Conservation (phyloP, 2,797 vertebrate species). For the Muscicapa comitata region DNA sequence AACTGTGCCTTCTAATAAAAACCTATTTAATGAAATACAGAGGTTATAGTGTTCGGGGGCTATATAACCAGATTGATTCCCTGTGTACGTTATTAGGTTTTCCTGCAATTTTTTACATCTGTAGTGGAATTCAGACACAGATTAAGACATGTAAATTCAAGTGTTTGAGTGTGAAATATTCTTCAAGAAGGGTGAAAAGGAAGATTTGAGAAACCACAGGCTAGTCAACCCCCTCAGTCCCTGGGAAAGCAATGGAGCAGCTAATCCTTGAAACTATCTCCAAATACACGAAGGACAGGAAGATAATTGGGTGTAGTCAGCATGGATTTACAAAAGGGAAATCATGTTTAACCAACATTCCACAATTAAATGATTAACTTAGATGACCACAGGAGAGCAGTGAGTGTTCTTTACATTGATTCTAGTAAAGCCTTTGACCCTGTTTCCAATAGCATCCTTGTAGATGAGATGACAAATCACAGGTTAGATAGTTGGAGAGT, state of each 20-base stretch:
- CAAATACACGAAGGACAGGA: background rate
- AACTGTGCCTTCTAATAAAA: background rate
- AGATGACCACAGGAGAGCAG: background rate
- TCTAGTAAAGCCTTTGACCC: background rate
- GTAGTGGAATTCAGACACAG: background rate
- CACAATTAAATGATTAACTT: background rate
- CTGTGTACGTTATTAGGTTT: background rate
- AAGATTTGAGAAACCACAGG: background rate
- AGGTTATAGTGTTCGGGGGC: background rate
- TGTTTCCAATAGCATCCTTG: background rate
- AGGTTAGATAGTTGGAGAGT: background rate
- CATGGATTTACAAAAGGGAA: background rate
- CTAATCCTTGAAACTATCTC: background rate
- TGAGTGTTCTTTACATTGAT: background rate
- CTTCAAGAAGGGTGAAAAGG: background rate
- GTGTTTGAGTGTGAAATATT: background rate
- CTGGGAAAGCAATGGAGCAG: background rate
- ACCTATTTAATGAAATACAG: conserved; percentile 9
- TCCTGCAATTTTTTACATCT: background rate
- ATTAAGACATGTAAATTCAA: background rate
- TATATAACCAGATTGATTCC: background rate
- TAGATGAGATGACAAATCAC: background rate
- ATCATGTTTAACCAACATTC: background rate
- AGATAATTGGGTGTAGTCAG: background rate
- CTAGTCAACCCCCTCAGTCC: background rate